Evolutionary conservation across 1,140 invertebrate genomes (phyloP), one percentile per base, ranked within the genome.

Genomic region (Drosophila funebris): DNA sequence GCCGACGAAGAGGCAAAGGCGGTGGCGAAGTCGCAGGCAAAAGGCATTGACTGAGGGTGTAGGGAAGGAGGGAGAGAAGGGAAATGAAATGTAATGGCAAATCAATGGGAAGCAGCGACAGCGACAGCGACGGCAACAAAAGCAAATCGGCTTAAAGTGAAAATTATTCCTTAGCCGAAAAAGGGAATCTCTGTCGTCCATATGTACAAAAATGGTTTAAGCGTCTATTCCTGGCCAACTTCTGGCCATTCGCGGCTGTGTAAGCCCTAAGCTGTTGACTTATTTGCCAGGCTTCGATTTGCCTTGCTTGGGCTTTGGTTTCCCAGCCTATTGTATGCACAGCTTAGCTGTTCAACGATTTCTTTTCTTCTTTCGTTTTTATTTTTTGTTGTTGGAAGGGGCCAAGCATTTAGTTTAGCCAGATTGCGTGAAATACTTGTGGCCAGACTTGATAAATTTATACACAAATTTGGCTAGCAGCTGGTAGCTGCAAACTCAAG

Each of bases 71-170:
- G 4, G 4, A 16, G 37, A 5, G n/a, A 39, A 9, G 5, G 24
- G 4, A 48, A 88, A 75, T 82, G 57, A 78, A 87, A 62, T 84
- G 84, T 78, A 89, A 89, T 89, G 84, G 82, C 78, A 87, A 90
- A 90, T 88, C 83, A 82, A 76, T 85, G 78, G 74, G 39, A 63
- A 62, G 41, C 46, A 67, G 44, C 66, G 57, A 58, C 52, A 11
- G n/a, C 22, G 20, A 24, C n/a, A 8, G 4, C 58, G 41, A 48
- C 60, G 14, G 31, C 54, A 54, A 50, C 54, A 54, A 78, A 63
- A 78, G 62, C 70, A 90, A 90, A 90, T 82, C 89, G 84, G 89
- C 89, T 90, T 90, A 90, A 85, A 90, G 89, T 85, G 72, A 83
- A 87, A 90, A 90, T 90, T 90, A 90, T 90, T 90, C 82, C 68